Base-by-base conservation (phyloP, 2,797 vertebrate species). In the Australoheros facetus region DNA sequence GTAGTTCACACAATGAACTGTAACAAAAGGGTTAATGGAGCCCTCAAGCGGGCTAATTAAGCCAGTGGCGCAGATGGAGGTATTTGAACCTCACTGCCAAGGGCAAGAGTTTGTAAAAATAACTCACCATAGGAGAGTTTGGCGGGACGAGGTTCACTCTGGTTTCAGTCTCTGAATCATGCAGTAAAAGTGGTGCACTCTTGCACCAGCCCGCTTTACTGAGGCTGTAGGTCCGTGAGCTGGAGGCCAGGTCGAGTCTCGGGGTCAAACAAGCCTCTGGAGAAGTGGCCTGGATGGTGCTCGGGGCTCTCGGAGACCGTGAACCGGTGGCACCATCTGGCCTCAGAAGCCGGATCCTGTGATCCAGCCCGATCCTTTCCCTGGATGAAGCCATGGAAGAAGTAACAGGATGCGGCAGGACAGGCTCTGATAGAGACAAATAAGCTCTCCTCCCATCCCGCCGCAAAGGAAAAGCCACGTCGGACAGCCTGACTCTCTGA, bases 91-190 rank as follows among this genome's bases (percentile, higher is more conserved):
- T n/a, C 26, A 69, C 45, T 11, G 42, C 28, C 48, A n/a, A 30
- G 19, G 12, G 12, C 23, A 23, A 42, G 37, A 7, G 1, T 1
- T 1, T 9, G 4, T 1, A 1, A 12, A 12, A 23, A 23, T 12
- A 56, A 84, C 93, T 93, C 84, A 94, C 90, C 83, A 34, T 93
- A 2, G 95, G 96, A 32, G 96, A 95, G 85, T 96, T 96, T n/a
- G 96, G 95, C 1, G 96, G 96, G 53, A 91, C 96, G 1, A 92
- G 82, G 87, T 95, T 85, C 7, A 83, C 57, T 37, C 94, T 91
- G 80, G 75, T 76, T 32, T 94, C 95, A 13, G 70, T 75, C 39
- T 95, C 95, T 1, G 95, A 96, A 4, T 93, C 95, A 21, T 85
- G 93, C 16, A 78, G 57, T 8, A 95, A 53, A 3, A 91, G 62